These are phyloP conservation scores for Aplidium turbinatum DNA, from an alignment of 23 tunicate genomes.

Conservation along the genomic window DNA sequence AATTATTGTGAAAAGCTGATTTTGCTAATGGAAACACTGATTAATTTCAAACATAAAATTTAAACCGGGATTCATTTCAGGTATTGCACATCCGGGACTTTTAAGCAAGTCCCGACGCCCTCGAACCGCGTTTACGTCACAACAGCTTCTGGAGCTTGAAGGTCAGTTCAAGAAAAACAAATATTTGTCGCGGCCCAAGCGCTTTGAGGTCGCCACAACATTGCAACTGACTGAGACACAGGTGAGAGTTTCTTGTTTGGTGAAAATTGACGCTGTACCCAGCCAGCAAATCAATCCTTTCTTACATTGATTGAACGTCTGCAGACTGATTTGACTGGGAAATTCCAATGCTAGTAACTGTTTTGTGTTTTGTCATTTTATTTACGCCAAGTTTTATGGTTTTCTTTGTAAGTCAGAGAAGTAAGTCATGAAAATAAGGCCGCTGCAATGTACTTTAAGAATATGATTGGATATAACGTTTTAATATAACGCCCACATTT, in stretches of 20 bases:
- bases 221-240: slow-evolving; percentile 88
- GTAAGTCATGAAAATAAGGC: not conserved
- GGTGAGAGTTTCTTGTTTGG: slow-evolving; percentile 20
- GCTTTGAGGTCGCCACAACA: slow-evolving; percentile 90
- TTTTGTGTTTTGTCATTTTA: not conserved
- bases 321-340: not conserved
- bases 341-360: not conserved
- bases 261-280: too few relatives aligned
- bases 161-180: slow-evolving; percentile 86
- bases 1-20: too few relatives aligned
- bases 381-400: too few relatives aligned
- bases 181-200: slow-evolving; percentile 86
- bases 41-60: too few relatives aligned
- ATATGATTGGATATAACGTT: too few relatives aligned
- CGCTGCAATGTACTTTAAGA: too few relatives aligned
- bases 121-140: slow-evolving; percentile 94
- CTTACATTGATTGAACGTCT: too few relatives aligned
- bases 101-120: slow-evolving; percentile 88
- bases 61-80: too few relatives aligned
- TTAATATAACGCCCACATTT: too few relatives aligned
- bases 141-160: slow-evolving; percentile 94
- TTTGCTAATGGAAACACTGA: too few relatives aligned
- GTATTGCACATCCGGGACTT: slow-evolving; percentile 64
- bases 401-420: too few relatives aligned
- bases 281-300: too few relatives aligned